These are phyloP conservation scores for Prinia subflava DNA, from an alignment of 2,113 vertebrate species.

Conservation along the genomic window DNA sequence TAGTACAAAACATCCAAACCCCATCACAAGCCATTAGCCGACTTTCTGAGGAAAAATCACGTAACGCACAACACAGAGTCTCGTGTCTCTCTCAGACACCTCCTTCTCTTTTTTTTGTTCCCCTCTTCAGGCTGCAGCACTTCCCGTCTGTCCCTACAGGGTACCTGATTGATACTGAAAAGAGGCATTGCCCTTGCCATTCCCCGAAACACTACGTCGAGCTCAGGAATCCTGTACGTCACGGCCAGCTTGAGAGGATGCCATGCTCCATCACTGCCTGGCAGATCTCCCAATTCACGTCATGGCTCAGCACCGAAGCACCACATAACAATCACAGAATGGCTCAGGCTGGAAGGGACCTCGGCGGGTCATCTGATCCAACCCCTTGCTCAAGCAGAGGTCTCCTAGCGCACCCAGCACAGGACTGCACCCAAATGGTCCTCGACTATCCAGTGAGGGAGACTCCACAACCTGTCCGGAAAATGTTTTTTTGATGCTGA, in stretches of 20 bases:
- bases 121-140: neutral
- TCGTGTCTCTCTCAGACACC: rapidly evolving
- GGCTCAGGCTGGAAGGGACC: neutral
- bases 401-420: neutral
- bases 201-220: rapidly evolving
- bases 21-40: neutral
- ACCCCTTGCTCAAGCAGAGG: neutral
- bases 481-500: neutral
- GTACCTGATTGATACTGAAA: rapidly evolving
- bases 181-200: rapidly evolving
- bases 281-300: too few relatives aligned
- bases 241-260: rapidly evolving
- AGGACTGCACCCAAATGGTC: neutral
- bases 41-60: neutral
- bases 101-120: neutral
- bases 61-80: neutral
- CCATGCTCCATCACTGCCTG: rapidly evolving
- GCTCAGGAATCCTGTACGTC: rapidly evolving
- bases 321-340: rapidly evolving
- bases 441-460: neutral
- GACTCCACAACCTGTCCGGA: neutral
- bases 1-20: neutral
- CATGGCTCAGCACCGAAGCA: rapidly evolving
- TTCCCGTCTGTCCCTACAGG: too few relatives aligned
- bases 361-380: neutral